These are phyloP conservation scores for Hoplias malabaricus DNA, from an alignment of 2,113 vertebrate species.

Conservation along the genomic window DNA sequence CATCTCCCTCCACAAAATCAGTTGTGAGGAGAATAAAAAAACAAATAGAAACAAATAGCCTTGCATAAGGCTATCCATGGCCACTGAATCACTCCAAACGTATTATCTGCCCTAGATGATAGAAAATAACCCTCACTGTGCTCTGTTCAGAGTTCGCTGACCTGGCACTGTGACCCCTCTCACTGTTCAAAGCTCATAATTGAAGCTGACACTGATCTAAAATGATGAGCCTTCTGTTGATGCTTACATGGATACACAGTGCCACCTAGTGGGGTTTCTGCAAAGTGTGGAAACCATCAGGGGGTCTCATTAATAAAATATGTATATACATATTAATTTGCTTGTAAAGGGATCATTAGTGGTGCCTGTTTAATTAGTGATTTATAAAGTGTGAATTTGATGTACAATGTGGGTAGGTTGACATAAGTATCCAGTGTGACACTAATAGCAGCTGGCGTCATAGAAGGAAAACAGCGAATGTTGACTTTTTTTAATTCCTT, in stretches of 20 bases:
- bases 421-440: no score
- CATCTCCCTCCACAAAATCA: not conserved
- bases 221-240: not conserved
- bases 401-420: no score
- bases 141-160: not conserved
- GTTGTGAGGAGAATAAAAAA: not conserved
- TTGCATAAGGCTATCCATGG: not conserved
- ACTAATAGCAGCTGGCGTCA: no score
- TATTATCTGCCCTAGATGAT: not conserved
- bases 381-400: no score
- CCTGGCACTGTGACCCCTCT: not conserved
- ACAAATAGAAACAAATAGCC: not conserved
- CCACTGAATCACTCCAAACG: not conserved
- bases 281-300: not conserved
- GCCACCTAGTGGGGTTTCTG: slow-evolving; percentile 37
- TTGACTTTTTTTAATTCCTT: no score
- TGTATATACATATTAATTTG: no score
- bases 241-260: slow-evolving; percentile 11
- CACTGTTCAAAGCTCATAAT: not conserved
- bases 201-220: not conserved
- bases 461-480: no score
- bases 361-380: no score
- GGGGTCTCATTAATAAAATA: no score
- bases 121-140: not conserved
- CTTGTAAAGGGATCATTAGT: no score